Base-by-base conservation (phyloP, 2,888 invertebrate genomes). In the Synergus gifuensis region DNA sequence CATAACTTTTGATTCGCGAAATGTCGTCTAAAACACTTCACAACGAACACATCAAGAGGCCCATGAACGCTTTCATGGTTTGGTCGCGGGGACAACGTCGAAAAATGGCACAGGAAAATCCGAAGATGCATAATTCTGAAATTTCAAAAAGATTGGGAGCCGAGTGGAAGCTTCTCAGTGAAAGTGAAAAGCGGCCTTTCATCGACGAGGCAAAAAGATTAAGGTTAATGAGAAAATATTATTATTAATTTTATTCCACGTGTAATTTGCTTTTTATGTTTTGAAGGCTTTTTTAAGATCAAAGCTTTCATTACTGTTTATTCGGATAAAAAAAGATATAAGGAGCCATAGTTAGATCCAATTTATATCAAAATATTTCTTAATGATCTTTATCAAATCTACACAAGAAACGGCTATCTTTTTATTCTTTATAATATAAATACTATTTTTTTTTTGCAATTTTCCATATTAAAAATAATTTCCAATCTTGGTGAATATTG, bases 61-160 rank as follows among this genome's bases (percentile, higher is more conserved):
- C 98, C 0, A 98, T 98, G 98, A 98, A 98, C 92, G 98, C 98
- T 4, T 98, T 98, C 92, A 98, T 98, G 98, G 98, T 98, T 84
- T 98, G 98, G 98, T 97, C 97, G 1, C 93, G 98, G 49, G 97
- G 97, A 8, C 97, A 98, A 92, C 92, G 98, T 81, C 93, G 97
- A 85, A 98, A 98, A 93, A 98, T 98, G 96, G 98, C 98, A 0
- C 97, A 97, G 90, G 98, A 98, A 88, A 97, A 98, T 91, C 98
- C 98, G 0, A 98, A 98, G 93, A 98, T 98, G 97, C 98, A 98
- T 93, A 98, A 98, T 91, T 97, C 97, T 0, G 98, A 98, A 92
- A 98, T 98, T 86, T 96, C 96, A 79, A 98, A 98, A 92, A 93
- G 97, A 83, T 94, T 98, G 54, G 96, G 96, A 0, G 97, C 97